Base-by-base conservation (phyloP, 2,888 invertebrate genomes). In the Plebejus melissa region DNA sequence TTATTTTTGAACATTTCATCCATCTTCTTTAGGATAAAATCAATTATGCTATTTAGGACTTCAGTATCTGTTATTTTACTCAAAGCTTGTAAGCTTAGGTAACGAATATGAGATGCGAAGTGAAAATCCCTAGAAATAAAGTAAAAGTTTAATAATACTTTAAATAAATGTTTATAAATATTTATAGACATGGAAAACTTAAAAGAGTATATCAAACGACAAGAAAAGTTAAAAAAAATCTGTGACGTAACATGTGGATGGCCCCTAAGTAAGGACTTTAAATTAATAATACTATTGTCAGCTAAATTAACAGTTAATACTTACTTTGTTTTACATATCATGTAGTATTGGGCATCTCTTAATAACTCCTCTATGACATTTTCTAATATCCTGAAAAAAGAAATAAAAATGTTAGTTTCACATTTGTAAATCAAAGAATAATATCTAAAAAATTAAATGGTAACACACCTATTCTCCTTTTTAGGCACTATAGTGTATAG, bases 391-490 rank as follows among this genome's bases (percentile, higher is more conserved):
- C 92, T 92, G 84, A 80, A 90, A 88, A 70, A 57, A 38, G 54
- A 28, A 9, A 36, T 36, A 65, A 5, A 60, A 36, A 65, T 22
- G 9, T 65, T 5, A 65, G 22, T 22, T 16, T 65, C 32, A 65
- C 22, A 13, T 22, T 65, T 1, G 11, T 65, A 13, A 28, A 28
- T 65, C 3, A 32, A 65, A 22, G 4, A 65, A 32, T 4, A 11
- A 32, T 65, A 36, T 54, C 1, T 9, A 11, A 28, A 28, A 32
- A 36, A 32, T 16, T 13, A 11, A 1, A 65, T 65, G 32, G 28
- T 36, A 32, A 36, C 22, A 72, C 58, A 94, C 95, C 94, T 94
- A 81, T 94, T 94, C 81, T 94, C 94, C 83, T 94, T 94, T 79
- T 91, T 90, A 57, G 89, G 88, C 16, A 94, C 88, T 74, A 91